A percentile compares a stretch with the other conserved stretches of the same genome.
phyloP scores from a whole-genome alignment of 1,140 invertebrate species.

The Drosophila kohkoa region DNA sequence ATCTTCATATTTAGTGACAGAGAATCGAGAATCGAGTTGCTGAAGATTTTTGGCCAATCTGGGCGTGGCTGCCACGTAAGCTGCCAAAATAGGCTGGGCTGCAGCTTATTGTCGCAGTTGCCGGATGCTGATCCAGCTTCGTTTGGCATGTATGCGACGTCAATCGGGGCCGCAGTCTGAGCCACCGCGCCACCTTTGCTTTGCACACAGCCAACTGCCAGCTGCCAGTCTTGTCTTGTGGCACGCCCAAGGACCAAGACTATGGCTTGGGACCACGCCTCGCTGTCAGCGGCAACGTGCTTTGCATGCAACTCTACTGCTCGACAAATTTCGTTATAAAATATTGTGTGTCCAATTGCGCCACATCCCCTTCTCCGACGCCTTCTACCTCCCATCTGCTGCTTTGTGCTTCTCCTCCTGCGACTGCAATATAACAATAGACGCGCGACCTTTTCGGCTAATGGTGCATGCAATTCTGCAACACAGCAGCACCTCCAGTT shows the following conservation, averaged over 20 bases:
- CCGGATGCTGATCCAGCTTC: conserved; percentile 35
- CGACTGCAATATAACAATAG: conserved; percentile 76
- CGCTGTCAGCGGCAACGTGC: conserved; percentile 72
- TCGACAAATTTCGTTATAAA: conserved; percentile 66
- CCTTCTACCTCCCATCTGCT: conserved; percentile 1
- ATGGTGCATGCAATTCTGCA: conserved; percentile 49
- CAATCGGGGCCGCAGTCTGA: conserved; percentile 14
- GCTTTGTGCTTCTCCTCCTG: conserved; percentile 45
- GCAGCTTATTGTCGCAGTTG: conserved; percentile 69
- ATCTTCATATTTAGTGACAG: too few species aligned
- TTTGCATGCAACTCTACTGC: conserved; percentile 59
- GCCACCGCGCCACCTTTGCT: not conserved
- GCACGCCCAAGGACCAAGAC: conserved; percentile 19
- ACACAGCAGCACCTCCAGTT: conserved; percentile 3
- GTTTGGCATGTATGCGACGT: conserved; percentile 43
- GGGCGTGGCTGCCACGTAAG: conserved; percentile 60
- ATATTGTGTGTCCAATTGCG: conserved; percentile 56
- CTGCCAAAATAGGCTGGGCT: conserved; percentile 49
- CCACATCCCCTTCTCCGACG: not conserved
- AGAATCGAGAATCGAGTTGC: too few species aligned
- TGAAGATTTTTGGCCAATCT: not conserved
- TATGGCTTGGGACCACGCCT: conserved; percentile 47
- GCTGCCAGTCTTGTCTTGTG: conserved; percentile 50
- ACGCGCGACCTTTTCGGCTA: conserved; percentile 50
- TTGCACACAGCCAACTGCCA: not conserved